Evolutionary conservation across 2,113 vertebrate genomes (phyloP), one percentile per base, ranked within the genome.

Genomic region (Brachyhypopomus occidentalis): DNA sequence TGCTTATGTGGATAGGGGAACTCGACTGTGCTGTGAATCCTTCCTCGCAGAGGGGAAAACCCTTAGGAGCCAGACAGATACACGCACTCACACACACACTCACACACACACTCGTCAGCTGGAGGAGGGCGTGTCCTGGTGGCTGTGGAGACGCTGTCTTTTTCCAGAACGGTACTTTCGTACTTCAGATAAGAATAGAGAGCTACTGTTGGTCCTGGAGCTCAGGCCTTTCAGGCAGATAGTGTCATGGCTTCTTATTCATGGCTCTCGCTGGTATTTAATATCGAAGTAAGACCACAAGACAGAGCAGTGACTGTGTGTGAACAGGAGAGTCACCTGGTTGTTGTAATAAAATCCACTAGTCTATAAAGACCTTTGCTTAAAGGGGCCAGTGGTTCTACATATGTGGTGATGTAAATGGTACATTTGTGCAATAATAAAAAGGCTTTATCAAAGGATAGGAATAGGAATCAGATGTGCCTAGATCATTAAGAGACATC

Each of bases 1-100:
- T 86, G 80, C 22, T 71, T 27, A 76, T 81, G 62, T 58, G 41
- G 45, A 55, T 27, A 25, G 19, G 60, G 75, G 63, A 55, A 78
- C 56, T 71, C 48, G 79, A 73, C 58, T 64, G 27, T 66, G 70
- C 70, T 41, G 41, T 55, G 56, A 80, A 70, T 38, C 66, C 30
- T 64, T 56, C 56, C 73, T 36, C 25, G 58, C 58, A 63, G 36
- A 79, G 27, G 12, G 30, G 4, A 78, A 79, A 84, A 36, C 71
- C 41, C 72, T 56, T 36, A 19, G 77, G 38, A 25, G 78, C 41
- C 23, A 58, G 22, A 77, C n/a, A 67, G 30, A 78, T 59, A 75
- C 76, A 56, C 25, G 81, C 72, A 45, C 81, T 56, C 55, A 81
- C 20, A 75, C 62, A 75, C 41, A 45, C 41, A 45, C 41, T 8